Conservation (phyloP, 2,888 invertebrate species). For the Watsonalla binaria region DNA sequence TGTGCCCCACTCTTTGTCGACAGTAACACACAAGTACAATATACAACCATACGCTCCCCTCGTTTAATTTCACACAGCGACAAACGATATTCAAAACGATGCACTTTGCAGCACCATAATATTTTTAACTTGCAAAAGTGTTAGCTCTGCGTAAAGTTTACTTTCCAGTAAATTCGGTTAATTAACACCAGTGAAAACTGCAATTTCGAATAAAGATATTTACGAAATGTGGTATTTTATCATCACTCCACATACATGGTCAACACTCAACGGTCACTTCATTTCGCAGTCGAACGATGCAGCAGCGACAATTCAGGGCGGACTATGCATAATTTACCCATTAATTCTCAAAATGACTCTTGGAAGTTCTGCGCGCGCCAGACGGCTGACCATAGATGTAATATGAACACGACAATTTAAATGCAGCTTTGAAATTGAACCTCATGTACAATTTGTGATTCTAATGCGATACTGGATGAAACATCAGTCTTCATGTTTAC, state of each 20-base stretch:
- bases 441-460: neutral
- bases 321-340: constrained; percentile 73
- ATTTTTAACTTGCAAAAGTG: constrained; percentile 34
- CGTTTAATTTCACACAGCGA: constrained; percentile 41
- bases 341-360: constrained; percentile 72
- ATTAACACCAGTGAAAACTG: constrained; percentile 13
- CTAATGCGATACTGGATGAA: neutral
- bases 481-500: neutral
- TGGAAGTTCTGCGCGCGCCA: constrained; percentile 59
- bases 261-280: constrained; percentile 47
- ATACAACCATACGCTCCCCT: constrained; percentile 32
- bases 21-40: constrained; percentile 19
- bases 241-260: constrained; percentile 42
- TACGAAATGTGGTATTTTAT: constrained; percentile 48
- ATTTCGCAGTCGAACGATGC: constrained; percentile 63
- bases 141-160: constrained; percentile 3
- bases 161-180: constrained; percentile 11
- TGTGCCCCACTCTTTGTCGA: constrained; percentile 25
- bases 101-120: constrained; percentile 40
- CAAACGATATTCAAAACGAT: constrained; percentile 43
- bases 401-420: constrained; percentile 45
- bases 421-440: constrained; percentile 47
- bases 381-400: constrained; percentile 59
- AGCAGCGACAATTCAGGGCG: constrained; percentile 66
- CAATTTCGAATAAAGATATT: constrained; percentile 30